Evolutionary conservation across 2,888 invertebrate genomes (phyloP).

Genomic region (Apamea anceps): DNA sequence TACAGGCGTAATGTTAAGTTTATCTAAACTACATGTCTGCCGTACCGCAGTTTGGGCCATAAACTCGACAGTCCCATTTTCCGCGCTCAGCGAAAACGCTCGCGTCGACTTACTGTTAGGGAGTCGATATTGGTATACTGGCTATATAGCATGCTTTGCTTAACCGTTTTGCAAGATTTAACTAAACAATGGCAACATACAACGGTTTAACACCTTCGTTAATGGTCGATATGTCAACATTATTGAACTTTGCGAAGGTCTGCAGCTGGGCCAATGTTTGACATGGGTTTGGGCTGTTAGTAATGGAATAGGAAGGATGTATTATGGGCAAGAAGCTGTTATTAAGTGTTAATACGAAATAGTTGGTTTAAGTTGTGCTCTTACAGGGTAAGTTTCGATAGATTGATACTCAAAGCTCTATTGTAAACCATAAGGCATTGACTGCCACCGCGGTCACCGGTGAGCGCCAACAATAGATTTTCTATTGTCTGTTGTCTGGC

Average conservation of each 20-base stretch:
- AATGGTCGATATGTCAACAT: constrained; percentile 33
- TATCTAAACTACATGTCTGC: not conserved
- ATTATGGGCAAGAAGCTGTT: not conserved
- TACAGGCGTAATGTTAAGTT: constrained; percentile 1
- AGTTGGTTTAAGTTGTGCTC: not conserved
- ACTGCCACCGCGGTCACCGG: too few relatives aligned
- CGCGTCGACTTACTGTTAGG: not conserved
- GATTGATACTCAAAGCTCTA: not conserved
- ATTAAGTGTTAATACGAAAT: not conserved
- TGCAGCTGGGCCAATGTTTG: constrained; percentile 35
- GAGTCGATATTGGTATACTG: not conserved
- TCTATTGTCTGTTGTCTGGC: too few relatives aligned
- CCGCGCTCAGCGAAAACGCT: not conserved
- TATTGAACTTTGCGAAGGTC: constrained; percentile 45
- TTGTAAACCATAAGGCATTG: not conserved
- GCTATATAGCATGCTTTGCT: not conserved
- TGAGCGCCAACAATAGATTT: too few relatives aligned
- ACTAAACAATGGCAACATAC: constrained; percentile 36
- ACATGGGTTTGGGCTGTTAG: constrained; percentile 36
- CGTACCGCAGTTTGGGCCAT: not conserved
- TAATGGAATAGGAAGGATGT: constrained; percentile 26
- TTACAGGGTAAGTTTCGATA: not conserved
- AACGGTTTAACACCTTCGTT: constrained; percentile 39
- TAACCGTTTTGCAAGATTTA: constrained; percentile 21
- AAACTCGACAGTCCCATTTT: not conserved